Evolutionary conservation across 2,888 invertebrate genomes (phyloP).

Genomic region (Cataglyphis livida): DNA sequence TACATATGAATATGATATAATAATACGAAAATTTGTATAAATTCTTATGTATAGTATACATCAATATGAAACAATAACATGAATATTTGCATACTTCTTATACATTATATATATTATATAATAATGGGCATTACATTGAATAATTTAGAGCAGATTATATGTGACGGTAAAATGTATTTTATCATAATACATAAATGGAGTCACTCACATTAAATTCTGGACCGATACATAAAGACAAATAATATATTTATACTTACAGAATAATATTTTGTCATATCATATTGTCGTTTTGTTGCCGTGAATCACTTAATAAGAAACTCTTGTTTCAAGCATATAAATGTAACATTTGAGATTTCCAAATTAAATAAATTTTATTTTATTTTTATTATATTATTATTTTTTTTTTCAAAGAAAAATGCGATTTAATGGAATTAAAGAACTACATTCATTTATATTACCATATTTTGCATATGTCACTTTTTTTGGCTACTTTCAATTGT

Average conservation of each 20-base stretch:
- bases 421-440: not conserved
- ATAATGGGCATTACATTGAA: conserved; percentile 60
- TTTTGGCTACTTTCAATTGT: conserved; percentile 46
- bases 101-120: conserved; percentile 59
- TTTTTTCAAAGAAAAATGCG: conserved; percentile 21
- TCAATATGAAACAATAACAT: conserved; percentile 5
- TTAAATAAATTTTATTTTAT: not conserved
- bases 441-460: not conserved
- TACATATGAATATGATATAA: not conserved
- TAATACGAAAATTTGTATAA: not conserved
- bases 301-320: not conserved
- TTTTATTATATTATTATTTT: not conserved
- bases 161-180: not conserved
- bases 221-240: not conserved
- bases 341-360: not conserved
- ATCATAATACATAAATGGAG: not conserved
- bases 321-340: not conserved
- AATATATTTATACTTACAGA: not conserved
- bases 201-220: not conserved
- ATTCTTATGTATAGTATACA: not conserved
- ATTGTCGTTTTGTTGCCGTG: not conserved
- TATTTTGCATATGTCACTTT: conserved; percentile 19
- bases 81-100: conserved; percentile 22
- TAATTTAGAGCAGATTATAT: not conserved
- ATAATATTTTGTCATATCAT: not conserved